phyloP scores from a whole-genome alignment of 2,888 invertebrate genomes.

The Cantharis nigra region DNA sequence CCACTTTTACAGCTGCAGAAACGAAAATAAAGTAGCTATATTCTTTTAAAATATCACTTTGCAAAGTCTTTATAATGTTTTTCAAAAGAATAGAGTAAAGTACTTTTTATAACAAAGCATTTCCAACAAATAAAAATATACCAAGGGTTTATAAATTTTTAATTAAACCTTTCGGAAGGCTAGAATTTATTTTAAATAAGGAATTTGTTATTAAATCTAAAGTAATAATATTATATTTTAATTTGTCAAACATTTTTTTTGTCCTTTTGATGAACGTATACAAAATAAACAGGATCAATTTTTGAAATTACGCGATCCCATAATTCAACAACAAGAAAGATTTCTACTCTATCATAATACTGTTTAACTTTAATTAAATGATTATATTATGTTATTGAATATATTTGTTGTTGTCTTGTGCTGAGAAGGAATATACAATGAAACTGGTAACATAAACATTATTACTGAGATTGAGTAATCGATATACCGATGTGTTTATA shows the following conservation, averaged over 20 bases:
- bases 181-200: background rate
- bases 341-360: background rate
- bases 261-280: background rate
- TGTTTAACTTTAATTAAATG: background rate
- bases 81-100: background rate
- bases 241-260: background rate
- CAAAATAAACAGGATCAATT: background rate
- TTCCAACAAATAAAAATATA: background rate
- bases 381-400: no score
- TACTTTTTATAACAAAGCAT: background rate
- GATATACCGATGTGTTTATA: no score
- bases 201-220: background rate
- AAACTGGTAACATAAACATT: no score
- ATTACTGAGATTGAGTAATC: no score
- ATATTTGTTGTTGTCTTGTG: no score
- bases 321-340: no score
- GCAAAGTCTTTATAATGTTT: background rate
- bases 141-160: background rate
- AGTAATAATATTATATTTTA: background rate
- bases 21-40: constrained; percentile 16
- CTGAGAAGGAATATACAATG: no score
- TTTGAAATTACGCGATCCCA: no score
- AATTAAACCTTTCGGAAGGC: background rate
- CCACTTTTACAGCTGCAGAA: constrained; percentile 13
- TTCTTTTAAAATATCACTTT: background rate